A percentile compares a stretch with the other conserved stretches of the same genome.
Conservation (phyloP, 2,113 vertebrate species). For the Colossoma macropomum region DNA sequence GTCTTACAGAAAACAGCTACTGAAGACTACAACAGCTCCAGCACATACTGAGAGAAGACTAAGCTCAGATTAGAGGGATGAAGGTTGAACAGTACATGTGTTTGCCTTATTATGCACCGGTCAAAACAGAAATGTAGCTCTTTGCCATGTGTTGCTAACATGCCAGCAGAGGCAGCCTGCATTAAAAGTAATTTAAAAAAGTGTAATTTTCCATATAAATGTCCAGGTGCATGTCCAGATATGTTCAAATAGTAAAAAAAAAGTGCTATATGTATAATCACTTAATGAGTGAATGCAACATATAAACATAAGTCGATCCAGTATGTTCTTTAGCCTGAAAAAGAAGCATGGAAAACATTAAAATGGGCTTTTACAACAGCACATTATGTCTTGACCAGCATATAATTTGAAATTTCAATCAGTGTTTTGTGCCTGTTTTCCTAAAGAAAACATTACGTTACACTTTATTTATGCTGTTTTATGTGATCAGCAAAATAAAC, state of each 20-base stretch:
- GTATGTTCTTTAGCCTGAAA: too few species aligned
- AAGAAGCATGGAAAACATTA: not conserved
- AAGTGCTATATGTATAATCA: not conserved
- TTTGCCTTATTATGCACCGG: not conserved
- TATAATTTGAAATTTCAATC: not conserved
- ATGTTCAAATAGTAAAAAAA: too few species aligned
- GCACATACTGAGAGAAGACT: not conserved
- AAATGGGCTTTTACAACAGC: not conserved
- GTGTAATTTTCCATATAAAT: constrained; percentile 17
- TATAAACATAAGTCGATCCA: too few species aligned
- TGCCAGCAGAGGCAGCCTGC: not conserved
- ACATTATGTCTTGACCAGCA: not conserved
- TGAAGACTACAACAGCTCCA: constrained; percentile 6
- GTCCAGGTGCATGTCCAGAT: not conserved
- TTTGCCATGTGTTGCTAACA: constrained; percentile 6
- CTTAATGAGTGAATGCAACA: not conserved
- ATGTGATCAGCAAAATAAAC: not conserved
- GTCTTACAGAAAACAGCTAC: not conserved
- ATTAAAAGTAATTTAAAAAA: not conserved
- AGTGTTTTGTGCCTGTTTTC: not conserved
- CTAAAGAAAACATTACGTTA: not conserved
- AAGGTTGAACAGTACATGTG: not conserved
- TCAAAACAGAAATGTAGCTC: not conserved
- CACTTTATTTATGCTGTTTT: not conserved
- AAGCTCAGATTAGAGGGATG: constrained; percentile 13